Evolutionary conservation across 1,140 invertebrate species (phyloP).

Genomic region (Drosophila ogumai): DNA sequence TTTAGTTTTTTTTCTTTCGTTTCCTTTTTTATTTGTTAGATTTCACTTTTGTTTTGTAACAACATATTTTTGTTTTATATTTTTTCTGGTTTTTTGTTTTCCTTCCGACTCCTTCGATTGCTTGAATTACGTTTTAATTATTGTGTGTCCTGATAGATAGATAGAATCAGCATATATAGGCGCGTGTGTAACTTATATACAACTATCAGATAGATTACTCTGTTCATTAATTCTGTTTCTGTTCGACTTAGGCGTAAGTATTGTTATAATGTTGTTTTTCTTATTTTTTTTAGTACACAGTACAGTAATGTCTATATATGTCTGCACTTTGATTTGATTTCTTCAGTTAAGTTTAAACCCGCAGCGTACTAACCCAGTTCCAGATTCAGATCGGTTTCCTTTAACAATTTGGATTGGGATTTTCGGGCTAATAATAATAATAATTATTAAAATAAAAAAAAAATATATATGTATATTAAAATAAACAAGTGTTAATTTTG

Average conservation of each 20-base stretch:
- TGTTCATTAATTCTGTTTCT: slow-evolving; percentile 33
- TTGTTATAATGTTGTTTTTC: slow-evolving; percentile 24
- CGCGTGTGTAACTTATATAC: slow-evolving; percentile 39
- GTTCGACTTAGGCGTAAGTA: slow-evolving; percentile 42
- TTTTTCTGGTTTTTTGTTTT: slow-evolving; percentile 6
- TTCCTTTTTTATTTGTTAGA: slow-evolving; percentile 46
- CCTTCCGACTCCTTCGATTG: slow-evolving; percentile 28
- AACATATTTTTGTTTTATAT: slow-evolving; percentile 31
- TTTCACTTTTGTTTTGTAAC: slow-evolving; percentile 45
- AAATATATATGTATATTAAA: neutral
- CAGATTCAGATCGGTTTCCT: slow-evolving; percentile 4
- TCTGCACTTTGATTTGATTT: slow-evolving; percentile 44
- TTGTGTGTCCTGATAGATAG: slow-evolving; percentile 45
- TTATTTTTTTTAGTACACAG: slow-evolving; percentile 22
- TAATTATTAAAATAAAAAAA: neutral
- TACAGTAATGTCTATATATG: slow-evolving; percentile 30
- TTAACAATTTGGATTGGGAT: neutral
- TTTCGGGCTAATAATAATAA: neutral
- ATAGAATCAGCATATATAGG: slow-evolving; percentile 25
- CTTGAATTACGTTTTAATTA: slow-evolving; percentile 50
- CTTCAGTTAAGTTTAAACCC: slow-evolving; percentile 15
- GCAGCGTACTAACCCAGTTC: slow-evolving; percentile 10
- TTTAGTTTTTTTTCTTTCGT: slow-evolving; percentile 2
- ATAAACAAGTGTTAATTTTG: slow-evolving; percentile 29
- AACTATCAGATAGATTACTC: slow-evolving; percentile 36